Evolutionary conservation across 2,888 invertebrate genomes (phyloP).

Genomic region (Leucoptera coffeella): DNA sequence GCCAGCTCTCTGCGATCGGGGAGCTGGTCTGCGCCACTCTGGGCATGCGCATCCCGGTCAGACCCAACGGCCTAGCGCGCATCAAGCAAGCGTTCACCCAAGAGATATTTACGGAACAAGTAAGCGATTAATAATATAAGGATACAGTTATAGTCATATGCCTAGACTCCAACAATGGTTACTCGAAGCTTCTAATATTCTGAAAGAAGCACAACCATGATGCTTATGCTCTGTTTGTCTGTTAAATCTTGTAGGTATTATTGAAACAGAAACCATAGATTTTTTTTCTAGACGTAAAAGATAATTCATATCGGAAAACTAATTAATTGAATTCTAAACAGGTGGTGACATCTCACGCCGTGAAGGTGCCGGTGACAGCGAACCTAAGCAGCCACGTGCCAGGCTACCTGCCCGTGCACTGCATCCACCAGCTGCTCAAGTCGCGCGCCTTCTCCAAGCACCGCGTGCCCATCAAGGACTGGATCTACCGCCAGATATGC

Average conservation of each 20-base stretch:
- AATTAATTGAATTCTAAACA: conserved; percentile 11
- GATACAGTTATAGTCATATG: not conserved
- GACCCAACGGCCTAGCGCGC: conserved; percentile 79
- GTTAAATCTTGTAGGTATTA: too few species aligned
- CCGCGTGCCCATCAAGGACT: conserved; percentile 91
- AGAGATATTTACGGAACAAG: conserved; percentile 95
- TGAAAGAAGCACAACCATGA: too few species aligned
- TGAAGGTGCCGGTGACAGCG: conserved; percentile 90
- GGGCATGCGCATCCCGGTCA: conserved; percentile 88
- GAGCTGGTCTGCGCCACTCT: conserved; percentile 91
- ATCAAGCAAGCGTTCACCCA: conserved; percentile 93
- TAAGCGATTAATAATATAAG: conserved; percentile 11
- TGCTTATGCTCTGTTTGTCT: too few species aligned
- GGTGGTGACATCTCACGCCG: conserved; percentile 92
- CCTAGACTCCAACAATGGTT: too few species aligned
- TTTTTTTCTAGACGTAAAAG: too few species aligned
- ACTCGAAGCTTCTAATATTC: too few species aligned
- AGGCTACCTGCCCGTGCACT: conserved; percentile 92
- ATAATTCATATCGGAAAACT: not conserved
- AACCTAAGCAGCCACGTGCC: conserved; percentile 82
- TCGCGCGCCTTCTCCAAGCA: conserved; percentile 93
- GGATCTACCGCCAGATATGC: conserved; percentile 94
- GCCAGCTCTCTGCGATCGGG: conserved; percentile 87
- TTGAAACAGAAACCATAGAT: too few species aligned
- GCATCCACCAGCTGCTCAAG: conserved; percentile 91